A percentile compares a stretch with the other conserved stretches of the same genome.
These are phyloP conservation scores for Nanorana parkeri DNA, from an alignment of 2,113 vertebrate species.

Conservation along the genomic window DNA sequence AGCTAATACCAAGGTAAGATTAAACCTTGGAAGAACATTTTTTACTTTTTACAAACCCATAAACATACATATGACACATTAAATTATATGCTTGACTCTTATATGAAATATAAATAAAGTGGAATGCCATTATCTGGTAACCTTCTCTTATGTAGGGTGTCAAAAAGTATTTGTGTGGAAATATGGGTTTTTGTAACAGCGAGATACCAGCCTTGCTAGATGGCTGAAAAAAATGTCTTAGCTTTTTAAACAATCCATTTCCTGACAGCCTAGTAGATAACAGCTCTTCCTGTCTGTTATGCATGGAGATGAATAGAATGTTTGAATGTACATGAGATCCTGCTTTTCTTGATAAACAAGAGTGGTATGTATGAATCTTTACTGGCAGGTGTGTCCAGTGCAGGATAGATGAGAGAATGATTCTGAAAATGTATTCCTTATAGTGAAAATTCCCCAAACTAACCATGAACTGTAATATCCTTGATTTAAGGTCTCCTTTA, in stretches of 20 bases:
- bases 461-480: neutral
- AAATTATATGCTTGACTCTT: too few species aligned
- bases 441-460: constrained; percentile 15
- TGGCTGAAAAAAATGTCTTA: constrained; percentile 22
- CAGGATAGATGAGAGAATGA: constrained; percentile 3
- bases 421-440: constrained; percentile 10
- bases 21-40: too few species aligned
- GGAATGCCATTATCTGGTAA: constrained; percentile 16
- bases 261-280: constrained; percentile 28
- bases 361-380: constrained; percentile 27
- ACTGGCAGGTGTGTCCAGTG: constrained; percentile 11
- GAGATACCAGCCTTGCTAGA: constrained; percentile 11
- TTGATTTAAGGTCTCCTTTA: neutral
- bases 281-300: constrained; percentile 4
- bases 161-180: constrained; percentile 7
- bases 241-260: constrained; percentile 30
- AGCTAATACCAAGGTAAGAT: too few species aligned
- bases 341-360: constrained; percentile 15
- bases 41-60: too few species aligned
- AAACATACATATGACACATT: too few species aligned
- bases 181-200: constrained; percentile 21
- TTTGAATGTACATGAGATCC: constrained; percentile 20
- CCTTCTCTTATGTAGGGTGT: constrained; percentile 14
- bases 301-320: constrained; percentile 33
- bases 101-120: constrained; percentile 3